Percentiles rank a stretch among this genome's conserved stretches.
These are phyloP conservation scores for Mechanitis mazaeus DNA, from an alignment of 2,888 invertebrate species.

Conservation along the genomic window DNA sequence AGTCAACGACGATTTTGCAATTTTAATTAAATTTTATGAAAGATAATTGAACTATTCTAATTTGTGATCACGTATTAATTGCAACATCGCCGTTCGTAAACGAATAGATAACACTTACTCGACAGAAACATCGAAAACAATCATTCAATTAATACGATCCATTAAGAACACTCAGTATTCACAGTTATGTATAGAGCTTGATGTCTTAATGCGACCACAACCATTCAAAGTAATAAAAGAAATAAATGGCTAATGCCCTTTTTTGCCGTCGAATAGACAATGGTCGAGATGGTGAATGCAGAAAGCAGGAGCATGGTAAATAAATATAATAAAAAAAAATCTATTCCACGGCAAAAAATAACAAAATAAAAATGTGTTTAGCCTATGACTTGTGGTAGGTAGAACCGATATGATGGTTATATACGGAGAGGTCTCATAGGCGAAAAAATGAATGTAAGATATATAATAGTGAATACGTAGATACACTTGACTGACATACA, in stretches of 20 bases:
- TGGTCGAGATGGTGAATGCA: neutral
- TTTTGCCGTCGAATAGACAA: slow-evolving; percentile 40
- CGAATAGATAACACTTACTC: slow-evolving; percentile 42
- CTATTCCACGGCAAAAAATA: slow-evolving; percentile 47
- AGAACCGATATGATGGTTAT: slow-evolving; percentile 42
- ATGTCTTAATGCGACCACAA: slow-evolving; percentile 58
- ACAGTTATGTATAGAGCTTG: slow-evolving; percentile 53
- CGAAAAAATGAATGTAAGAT: slow-evolving; percentile 44
- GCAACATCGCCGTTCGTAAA: slow-evolving; percentile 55
- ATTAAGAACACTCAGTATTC: slow-evolving; percentile 60
- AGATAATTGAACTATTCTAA: slow-evolving; percentile 9
- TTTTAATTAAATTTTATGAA: slow-evolving; percentile 11
- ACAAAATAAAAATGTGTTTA: slow-evolving; percentile 38
- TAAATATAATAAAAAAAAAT: slow-evolving; percentile 3
- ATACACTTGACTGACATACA: slow-evolving; percentile 37
- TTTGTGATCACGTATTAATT: slow-evolving; percentile 29
- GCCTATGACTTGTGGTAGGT: slow-evolving; percentile 43
- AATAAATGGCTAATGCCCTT: slow-evolving; percentile 55
- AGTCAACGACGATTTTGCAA: slow-evolving; percentile 59
- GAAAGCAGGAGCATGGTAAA: neutral
- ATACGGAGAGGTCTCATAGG: slow-evolving; percentile 45
- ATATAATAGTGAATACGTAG: slow-evolving; percentile 37
- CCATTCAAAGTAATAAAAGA: slow-evolving; percentile 57
- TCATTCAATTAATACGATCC: slow-evolving; percentile 53
- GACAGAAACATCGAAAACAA: slow-evolving; percentile 59